Base-by-base conservation (phyloP, 1,140 invertebrate genomes). In the Pseudomyrmex cubaensis region DNA sequence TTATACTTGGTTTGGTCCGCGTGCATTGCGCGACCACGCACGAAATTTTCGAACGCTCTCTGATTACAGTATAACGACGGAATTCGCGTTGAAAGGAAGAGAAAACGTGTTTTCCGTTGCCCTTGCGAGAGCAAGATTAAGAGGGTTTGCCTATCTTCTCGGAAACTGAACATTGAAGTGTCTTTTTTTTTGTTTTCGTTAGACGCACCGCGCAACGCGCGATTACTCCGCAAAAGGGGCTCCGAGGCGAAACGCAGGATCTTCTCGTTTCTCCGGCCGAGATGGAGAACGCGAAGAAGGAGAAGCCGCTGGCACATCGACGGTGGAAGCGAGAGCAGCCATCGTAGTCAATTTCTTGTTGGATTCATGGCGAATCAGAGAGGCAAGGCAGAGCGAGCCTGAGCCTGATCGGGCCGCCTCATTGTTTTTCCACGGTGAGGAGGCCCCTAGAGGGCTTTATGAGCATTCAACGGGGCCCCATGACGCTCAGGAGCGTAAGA, bases 341-440 rank as follows among this genome's bases (percentile, higher is more conserved):
- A 90, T 90, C 88, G 77, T 90, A 82, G 83, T 87, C 89, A 85
- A 89, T 83, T 88, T 90, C 88, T 89, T 89, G 90, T 86, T 86
- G 67, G 84, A 84, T 89, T 89, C 90, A 90, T 92, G 90, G 92
- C 91, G 91, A 92, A 92, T 93, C 87, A 90, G 91, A 91, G 85
- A 86, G 69, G 89, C 89, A 72, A 75, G 87, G 78, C 82, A 89
- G 89, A 89, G 89, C 84, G 86, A 87, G 86, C 87, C 67, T 86
- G 80, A 75, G 85, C 80, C 82, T 88, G 87, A 90, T 90, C 88
- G 86, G 87, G 87, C 89, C 89, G 89, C 80, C 87, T 90, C 90
- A 91, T 91, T 90, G 90, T 93, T 93, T 93, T 92, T 92, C 91
- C 90, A 75, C 84, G 85, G 77, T 57, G 66, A 70, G 35, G 35